Evolutionary conservation across 2,113 vertebrate genomes (phyloP), one percentile per base, ranked within the genome.

Genomic region (Menidia beryllina): DNA sequence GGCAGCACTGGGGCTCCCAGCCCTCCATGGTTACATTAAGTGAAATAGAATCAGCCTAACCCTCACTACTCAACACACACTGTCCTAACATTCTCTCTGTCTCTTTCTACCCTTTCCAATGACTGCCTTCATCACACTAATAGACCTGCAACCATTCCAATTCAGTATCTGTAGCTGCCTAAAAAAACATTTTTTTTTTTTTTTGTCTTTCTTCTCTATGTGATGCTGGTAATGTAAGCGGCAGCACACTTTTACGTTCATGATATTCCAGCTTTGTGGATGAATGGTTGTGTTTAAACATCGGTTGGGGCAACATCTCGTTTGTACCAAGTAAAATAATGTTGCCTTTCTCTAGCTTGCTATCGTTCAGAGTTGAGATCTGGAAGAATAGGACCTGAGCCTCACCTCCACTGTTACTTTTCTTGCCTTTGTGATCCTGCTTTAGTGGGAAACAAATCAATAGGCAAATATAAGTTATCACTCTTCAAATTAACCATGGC

Each of bases 11-110:
- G 64, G 83, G 80, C 88, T 89, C 81, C 72, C 75, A 82, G 89
- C 72, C 61, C 78, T 86, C 87, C 85, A 84, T 70, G 84, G 83
- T 89, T 87, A 85, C 86, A 91, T 91, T 86, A 91, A 90, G 88
- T 90, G 90, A 90, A 92, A 91, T 49, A 72, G 76, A 92, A 91
- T 89, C 82, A 72, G 75, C 52, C 82, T 55, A 39, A 81, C 72
- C 43, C 80, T 82, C 72, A 74, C 64, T 75, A 80, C 80, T 88
- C 85, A 81, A 39, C 77, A 55, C 76, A 77, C 73, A 47, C 56
- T n/a, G 56, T 84, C 80, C 53, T 59, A 49, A 69, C 49, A 73
- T 59, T 81, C 53, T 69, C 55, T 75, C 73, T 71, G 58, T 45
- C 47, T 72, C 25, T 49, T 19, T 57, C 63, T 61, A 53, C 50